Evolutionary conservation across 2,888 invertebrate genomes (phyloP), one percentile per base, ranked within the genome.

Genomic region (Glaucopsyche alexis): DNA sequence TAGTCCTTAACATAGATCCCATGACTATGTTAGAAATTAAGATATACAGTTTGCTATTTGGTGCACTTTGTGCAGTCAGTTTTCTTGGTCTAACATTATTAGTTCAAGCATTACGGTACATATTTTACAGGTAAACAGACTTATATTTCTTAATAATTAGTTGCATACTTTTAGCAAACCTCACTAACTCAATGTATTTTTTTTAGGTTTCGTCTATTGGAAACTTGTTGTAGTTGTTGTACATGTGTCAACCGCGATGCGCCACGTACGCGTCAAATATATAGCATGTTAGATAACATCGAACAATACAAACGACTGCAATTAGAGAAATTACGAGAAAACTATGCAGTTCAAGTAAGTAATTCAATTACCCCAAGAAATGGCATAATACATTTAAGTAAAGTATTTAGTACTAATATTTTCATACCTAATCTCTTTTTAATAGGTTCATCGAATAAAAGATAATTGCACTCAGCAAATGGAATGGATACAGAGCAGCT

Each of bases 381-480:
- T 55, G 19, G 55, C 55, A 55, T 19, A 11, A 55, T 55, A 19
- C 70, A 70, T 73, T 7, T 71, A 64, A 67, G 70, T 52, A 52
- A 47, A 60, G 38, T 29, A 29, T 13, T 60, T 14, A 47, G 47
- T 38, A 60, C 29, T 29, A 19, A 60, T 60, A 13, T 38, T 60
- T 60, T 50, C 60, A 42, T 47, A n/a, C n/a, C n/a, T n/a, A 79
- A 74, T 73, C 11, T 60, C 0, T 60, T 76, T 74, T 72, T 81
- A 81, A 64, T 85, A 96, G 96, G 97, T 98, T 79, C 96, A 96
- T 87, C 94, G 97, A 78, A 98, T 99, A 81, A 96, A 97, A 83
- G 98, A 98, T 83, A 98, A 99, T 84, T 99, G 98, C 85, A 95
- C 96, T 42, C 97, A 97, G 85, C 98, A 98, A 91, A 96, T 98